These are phyloP conservation scores for Callitettix versicolor DNA, from an alignment of 1,140 invertebrate genomes.

Conservation along the genomic window DNA sequence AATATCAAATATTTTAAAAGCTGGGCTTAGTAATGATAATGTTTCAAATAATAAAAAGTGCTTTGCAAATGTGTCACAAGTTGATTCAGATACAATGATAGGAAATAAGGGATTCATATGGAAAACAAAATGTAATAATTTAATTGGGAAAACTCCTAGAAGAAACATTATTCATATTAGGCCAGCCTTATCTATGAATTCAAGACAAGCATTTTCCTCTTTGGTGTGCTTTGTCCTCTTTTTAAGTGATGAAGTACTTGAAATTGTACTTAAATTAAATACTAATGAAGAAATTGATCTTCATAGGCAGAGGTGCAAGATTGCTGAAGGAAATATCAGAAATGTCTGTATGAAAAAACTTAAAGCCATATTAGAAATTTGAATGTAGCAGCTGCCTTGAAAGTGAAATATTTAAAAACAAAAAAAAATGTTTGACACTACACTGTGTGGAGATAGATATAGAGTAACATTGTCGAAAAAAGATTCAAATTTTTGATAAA, in stretches of 20 bases:
- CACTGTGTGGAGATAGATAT: slow-evolving; percentile 24
- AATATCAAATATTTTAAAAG: not conserved
- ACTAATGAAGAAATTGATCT: slow-evolving; percentile 19
- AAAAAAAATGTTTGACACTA: slow-evolving; percentile 23
- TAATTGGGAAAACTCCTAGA: slow-evolving; percentile 6
- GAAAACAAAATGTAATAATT: slow-evolving; percentile 1
- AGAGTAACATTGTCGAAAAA: slow-evolving; percentile 26
- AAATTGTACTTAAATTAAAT: slow-evolving; percentile 10
- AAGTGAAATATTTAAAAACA: slow-evolving; percentile 26
- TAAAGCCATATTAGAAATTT: slow-evolving; percentile 20
- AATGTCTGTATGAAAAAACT: slow-evolving; percentile 16
- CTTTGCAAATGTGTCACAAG: not conserved
- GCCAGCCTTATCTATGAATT: not conserved
- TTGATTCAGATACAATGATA: not conserved
- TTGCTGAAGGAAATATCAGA: not conserved
- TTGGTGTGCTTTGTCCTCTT: slow-evolving; percentile 12
- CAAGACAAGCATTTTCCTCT: slow-evolving; percentile 10
- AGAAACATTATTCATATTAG: slow-evolving; percentile 11
- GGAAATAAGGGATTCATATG: slow-evolving; percentile 5
- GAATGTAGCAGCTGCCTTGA: slow-evolving; percentile 23
- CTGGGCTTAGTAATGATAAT: not conserved
- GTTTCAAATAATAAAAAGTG: not conserved
- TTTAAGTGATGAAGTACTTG: slow-evolving; percentile 8
- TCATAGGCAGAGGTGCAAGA: slow-evolving; percentile 10
- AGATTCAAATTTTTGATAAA: slow-evolving; percentile 32